Base-by-base conservation (phyloP, 2,113 vertebrate genomes). In the Gadus chalcogrammus region DNA sequence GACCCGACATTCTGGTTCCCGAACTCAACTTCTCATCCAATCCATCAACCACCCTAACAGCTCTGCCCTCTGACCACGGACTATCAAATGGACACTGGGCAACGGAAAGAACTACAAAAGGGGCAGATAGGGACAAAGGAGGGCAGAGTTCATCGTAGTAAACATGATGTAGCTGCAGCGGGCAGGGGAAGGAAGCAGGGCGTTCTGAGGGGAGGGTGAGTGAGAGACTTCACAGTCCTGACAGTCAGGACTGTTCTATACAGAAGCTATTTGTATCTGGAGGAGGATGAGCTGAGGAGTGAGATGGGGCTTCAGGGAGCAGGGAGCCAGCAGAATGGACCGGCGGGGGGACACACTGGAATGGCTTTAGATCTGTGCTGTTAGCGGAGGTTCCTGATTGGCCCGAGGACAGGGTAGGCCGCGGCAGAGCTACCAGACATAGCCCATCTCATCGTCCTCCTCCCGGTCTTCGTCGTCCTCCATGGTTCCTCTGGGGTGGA, bases 401-500 rank as follows among this genome's bases (percentile, higher is more conserved):
- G 74, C 67, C 64, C 64, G 69, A 65, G 35, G 58, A 59, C 27
- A 78, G 74, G 79, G 70, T 20, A 11, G 17, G 20, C 20, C 55
- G 35, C 64, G 75, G 66, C 18, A 68, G 72, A 88, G 84, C 87
- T 87, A 86, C 83, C 83, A 88, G 69, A 87, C 70, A 64, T 95
- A 95, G 69, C 94, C 94, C 16, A 87, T 92, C 85, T 95, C 94
- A 22, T 95, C 94, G 65, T 95, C 94, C 0, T 95, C 94, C 0
- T 94, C 94, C 82, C 91, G 94, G 0, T 95, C 94, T 78, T 95
- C 94, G 2, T 95, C 94, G 1, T 95, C 94, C 70, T 94, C 94
- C 9, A 91, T 94, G 74, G 91, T 88, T 15, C 93, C 93, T 68
- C 92, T 92, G 83, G 91, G 88, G 18, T 82, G 92, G 73, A 91